Base-by-base conservation (phyloP, 2,113 vertebrate genomes). In the Calidris pugnax region DNA sequence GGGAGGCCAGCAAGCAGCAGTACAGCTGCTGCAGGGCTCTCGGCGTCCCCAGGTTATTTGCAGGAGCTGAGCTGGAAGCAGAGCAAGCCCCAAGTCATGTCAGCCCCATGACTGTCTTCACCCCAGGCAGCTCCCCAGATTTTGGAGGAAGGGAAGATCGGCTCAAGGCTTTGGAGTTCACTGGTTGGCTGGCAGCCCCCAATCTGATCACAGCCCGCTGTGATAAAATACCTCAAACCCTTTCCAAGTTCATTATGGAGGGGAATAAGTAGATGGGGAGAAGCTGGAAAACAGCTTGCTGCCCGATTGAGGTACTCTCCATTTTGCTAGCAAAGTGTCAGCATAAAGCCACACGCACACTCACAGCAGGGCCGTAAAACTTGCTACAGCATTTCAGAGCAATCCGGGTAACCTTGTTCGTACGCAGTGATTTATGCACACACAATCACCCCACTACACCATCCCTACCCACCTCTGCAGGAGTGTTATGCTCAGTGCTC, bases 1-100 rank as follows among this genome's bases (percentile, higher is more conserved):
- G 4, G n/a, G 51, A 89, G 50, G 43, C 24, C 5, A 4, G 28
- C 10, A 26, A 19, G 53, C 19, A 75, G 60, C 30, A 9, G 8
- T 3, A 22, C 2, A 0, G 2, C 30, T 6, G 8, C 1, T 0
- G 11, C 23, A 68, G 21, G 48, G 35, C 26, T 45, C 69, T 35
- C 56, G n/a, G 27, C 2, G 0, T 28, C 32, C 32, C 21, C 64
- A 20, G 33, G 51, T 19, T 56, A 35, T 37, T 23, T 74, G 33
- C 48, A 45, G 32, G 17, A 57, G n/a, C 50, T 76, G 59, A 93
- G 50, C 35, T 56, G 62, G 57, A 76, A 66, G 23, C 33, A 48
- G 39, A 67, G 33, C 26, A 75, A 92, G 19, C 27, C 22, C 13
- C 30, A 59, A 8, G 30, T 39, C 43, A 18, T 3, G 3, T 14